A percentile compares a stretch with the other conserved stretches of the same genome.
These are phyloP conservation scores for Bombycilla garrulus DNA, from an alignment of 2,113 vertebrate genomes.

Conservation along the genomic window DNA sequence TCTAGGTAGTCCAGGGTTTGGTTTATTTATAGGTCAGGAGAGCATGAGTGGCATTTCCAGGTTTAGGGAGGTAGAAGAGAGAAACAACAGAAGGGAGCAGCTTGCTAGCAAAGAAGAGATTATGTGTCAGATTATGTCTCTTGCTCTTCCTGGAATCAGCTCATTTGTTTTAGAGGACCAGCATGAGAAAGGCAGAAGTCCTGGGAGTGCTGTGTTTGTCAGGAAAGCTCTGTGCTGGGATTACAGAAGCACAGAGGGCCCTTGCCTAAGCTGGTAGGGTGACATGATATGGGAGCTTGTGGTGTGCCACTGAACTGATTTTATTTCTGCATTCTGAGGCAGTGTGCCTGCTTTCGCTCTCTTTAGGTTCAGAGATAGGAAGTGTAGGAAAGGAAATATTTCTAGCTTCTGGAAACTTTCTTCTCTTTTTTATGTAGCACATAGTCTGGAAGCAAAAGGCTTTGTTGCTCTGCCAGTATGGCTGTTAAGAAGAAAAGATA, in stretches of 20 bases:
- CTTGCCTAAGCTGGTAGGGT: neutral
- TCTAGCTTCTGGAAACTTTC: neutral
- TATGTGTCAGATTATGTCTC: neutral
- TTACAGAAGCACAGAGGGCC: neutral
- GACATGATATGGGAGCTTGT: neutral
- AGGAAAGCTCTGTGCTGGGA: neutral
- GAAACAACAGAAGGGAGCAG: neutral
- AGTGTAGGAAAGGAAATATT: neutral
- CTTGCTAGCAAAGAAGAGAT: neutral
- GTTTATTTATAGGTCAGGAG: neutral
- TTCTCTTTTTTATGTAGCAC: neutral
- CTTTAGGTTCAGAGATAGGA: neutral
- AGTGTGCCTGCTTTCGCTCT: neutral
- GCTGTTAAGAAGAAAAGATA: neutral
- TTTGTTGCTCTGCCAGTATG: neutral
- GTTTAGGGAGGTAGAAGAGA: neutral
- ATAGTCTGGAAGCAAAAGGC: neutral
- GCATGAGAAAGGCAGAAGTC: neutral
- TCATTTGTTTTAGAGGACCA: neutral
- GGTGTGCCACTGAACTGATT: neutral
- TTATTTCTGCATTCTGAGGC: neutral
- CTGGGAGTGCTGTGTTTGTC: neutral
- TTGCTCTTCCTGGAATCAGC: neutral
- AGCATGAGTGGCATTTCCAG: neutral
- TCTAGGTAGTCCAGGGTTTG: neutral